These are phyloP conservation scores for Melieria omissa DNA, from an alignment of 2,888 invertebrate species.

Conservation along the genomic window DNA sequence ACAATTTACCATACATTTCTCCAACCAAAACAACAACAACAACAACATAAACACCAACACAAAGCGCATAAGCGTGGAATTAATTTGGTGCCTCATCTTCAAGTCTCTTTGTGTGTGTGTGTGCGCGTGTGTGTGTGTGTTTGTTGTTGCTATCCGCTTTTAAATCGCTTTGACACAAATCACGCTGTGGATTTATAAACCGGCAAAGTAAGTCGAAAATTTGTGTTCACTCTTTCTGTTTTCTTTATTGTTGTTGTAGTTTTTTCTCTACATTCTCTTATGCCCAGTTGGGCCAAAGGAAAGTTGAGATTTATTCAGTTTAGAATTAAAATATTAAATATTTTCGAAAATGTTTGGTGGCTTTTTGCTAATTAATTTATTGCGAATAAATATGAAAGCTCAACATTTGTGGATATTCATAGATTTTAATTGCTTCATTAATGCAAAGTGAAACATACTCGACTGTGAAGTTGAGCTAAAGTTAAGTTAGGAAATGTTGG, in stretches of 20 bases:
- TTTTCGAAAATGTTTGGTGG: background rate
- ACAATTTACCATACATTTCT: too few relatives aligned
- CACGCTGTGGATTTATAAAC: background rate
- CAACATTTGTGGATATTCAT: background rate
- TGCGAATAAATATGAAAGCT: too few relatives aligned
- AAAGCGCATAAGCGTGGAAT: background rate
- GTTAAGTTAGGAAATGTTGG: too few relatives aligned
- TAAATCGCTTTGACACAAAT: background rate
- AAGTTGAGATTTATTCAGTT: background rate
- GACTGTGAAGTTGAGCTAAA: too few relatives aligned
- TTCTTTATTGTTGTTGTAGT: too few relatives aligned
- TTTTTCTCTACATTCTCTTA: too few relatives aligned
- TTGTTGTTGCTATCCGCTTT: background rate
- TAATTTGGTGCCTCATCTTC: too few relatives aligned
- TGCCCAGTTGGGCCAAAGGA: too few relatives aligned
- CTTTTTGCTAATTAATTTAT: background rate
- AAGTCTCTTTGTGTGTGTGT: background rate
- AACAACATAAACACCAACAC: slow-evolving; percentile 8
- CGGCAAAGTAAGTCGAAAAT: background rate
- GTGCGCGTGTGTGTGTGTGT: background rate
- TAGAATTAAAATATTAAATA: background rate
- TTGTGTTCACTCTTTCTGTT: too few relatives aligned
- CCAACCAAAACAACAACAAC: background rate
- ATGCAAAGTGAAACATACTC: too few relatives aligned
- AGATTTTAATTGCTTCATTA: too few relatives aligned